Evolutionary conservation across 2,113 vertebrate genomes (phyloP).

Genomic region (Cryptotis parvus): DNA sequence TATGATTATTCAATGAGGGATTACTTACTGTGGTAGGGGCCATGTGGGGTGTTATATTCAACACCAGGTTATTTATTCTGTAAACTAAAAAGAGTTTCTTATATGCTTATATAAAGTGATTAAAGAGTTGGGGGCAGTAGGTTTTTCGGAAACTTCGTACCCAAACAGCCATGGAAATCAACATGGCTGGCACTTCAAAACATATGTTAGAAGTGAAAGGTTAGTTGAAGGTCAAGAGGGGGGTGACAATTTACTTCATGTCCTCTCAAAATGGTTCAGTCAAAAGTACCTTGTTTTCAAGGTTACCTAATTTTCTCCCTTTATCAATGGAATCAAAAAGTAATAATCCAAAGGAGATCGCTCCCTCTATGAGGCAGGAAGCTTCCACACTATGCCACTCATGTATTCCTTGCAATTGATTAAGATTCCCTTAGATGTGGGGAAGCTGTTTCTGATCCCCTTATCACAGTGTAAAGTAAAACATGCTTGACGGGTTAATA

Average conservation of each 20-base stretch:
- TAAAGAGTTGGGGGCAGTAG: conserved; percentile 58
- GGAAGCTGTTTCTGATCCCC: conserved; percentile 72
- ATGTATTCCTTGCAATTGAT: conserved; percentile 82
- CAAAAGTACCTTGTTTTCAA: conserved; percentile 71
- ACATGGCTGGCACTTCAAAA: conserved; percentile 77
- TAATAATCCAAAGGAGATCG: conserved; percentile 74
- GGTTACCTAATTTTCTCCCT: conserved; percentile 75
- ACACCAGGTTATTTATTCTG: neutral
- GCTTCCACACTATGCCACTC: conserved; percentile 70
- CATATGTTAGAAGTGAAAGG: conserved; percentile 78
- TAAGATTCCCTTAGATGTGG: conserved; percentile 78
- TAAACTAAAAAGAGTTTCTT: neutral
- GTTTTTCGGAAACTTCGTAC: conserved; percentile 72
- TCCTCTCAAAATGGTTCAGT: conserved; percentile 66
- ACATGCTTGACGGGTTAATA: conserved; percentile 72
- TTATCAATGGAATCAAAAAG: conserved; percentile 79
- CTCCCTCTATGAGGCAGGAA: conserved; percentile 79
- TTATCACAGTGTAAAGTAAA: conserved; percentile 77
- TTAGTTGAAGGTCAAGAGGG: conserved; percentile 67
- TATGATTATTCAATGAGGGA: neutral
- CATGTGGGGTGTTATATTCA: neutral
- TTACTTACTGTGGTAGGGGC: neutral
- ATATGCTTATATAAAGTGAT: conserved; percentile 64
- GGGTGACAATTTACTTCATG: conserved; percentile 57
- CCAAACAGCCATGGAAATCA: conserved; percentile 82